Conservation (phyloP, 2,888 invertebrate species). For the Hoplodrina blanda region DNA sequence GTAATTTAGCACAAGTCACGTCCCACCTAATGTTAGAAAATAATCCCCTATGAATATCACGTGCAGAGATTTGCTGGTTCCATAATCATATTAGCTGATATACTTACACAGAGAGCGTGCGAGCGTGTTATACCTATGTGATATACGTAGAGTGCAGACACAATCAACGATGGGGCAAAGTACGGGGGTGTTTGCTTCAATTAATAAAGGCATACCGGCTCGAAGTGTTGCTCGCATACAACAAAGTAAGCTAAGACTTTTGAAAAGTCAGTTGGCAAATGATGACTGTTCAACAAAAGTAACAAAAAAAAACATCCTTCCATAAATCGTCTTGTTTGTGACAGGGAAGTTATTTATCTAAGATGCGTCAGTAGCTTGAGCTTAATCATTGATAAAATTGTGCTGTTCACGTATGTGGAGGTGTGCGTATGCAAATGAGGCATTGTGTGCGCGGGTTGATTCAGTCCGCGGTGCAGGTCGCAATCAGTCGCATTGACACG, state of each 20-base stretch:
- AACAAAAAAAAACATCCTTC: constrained; percentile 31
- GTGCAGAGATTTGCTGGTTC: constrained; percentile 59
- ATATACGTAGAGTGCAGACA: constrained; percentile 65
- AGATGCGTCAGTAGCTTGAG: constrained; percentile 65
- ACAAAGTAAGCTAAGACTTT: constrained; percentile 13
- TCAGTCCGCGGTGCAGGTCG: constrained; percentile 67
- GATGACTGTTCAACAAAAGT: constrained; percentile 23
- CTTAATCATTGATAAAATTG: constrained; percentile 71
- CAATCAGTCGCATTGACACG: constrained; percentile 80
- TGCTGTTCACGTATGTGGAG: constrained; percentile 63
- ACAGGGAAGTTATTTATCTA: constrained; percentile 47
- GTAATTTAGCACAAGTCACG: constrained; percentile 68
- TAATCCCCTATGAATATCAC: constrained; percentile 68
- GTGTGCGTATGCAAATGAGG: constrained; percentile 75
- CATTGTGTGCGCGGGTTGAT: constrained; percentile 73
- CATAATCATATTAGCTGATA: constrained; percentile 49
- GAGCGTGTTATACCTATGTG: constrained; percentile 29
- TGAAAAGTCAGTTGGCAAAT: constrained; percentile 8
- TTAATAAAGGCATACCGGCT: constrained; percentile 69
- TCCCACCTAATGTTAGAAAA: constrained; percentile 69
- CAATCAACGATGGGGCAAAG: constrained; percentile 72
- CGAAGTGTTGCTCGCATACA: constrained; percentile 47
- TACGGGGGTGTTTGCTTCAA: constrained; percentile 73
- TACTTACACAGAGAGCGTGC: constrained; percentile 16
- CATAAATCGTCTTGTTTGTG: constrained; percentile 47